Percentiles rank a stretch among this genome's conserved stretches.
Evolutionary conservation across 2,888 invertebrate species (phyloP).

Genomic region (Drosophila emarginata): DNA sequence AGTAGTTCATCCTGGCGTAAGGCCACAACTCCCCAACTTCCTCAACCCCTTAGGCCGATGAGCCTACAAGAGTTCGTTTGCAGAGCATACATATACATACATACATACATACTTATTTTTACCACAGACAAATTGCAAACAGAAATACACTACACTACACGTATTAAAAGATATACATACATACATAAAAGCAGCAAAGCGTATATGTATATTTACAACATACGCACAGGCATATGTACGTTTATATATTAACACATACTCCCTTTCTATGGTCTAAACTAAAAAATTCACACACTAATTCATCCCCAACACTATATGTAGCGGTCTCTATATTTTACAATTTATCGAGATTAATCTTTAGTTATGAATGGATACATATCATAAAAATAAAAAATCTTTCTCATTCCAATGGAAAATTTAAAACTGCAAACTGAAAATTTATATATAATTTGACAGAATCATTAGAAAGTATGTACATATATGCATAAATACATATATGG

Average conservation of each 20-base stretch:
- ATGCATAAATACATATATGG: no score
- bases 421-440: no score
- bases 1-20: slow-evolving; percentile 17
- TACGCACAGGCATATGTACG: neutral
- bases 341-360: neutral
- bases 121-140: slow-evolving; percentile 9
- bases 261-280: neutral
- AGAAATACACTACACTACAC: slow-evolving; percentile 1
- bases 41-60: slow-evolving; percentile 4
- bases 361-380: neutral
- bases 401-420: no score
- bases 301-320: neutral
- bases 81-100: slow-evolving; percentile 7
- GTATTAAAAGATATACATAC: neutral
- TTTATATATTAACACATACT: no score
- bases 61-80: slow-evolving; percentile 13
- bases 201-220: neutral
- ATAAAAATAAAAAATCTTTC: no score
- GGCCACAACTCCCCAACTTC: slow-evolving; percentile 3
- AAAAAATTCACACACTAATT: neutral
- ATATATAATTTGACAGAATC: no score
- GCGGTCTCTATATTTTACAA: neutral
- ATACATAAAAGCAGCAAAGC: neutral
- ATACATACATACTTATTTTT: slow-evolving; percentile 8
- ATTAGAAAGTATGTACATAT: no score